These are phyloP conservation scores for Heterochromis multidens DNA, from an alignment of 2,113 vertebrate species.

Conservation along the genomic window DNA sequence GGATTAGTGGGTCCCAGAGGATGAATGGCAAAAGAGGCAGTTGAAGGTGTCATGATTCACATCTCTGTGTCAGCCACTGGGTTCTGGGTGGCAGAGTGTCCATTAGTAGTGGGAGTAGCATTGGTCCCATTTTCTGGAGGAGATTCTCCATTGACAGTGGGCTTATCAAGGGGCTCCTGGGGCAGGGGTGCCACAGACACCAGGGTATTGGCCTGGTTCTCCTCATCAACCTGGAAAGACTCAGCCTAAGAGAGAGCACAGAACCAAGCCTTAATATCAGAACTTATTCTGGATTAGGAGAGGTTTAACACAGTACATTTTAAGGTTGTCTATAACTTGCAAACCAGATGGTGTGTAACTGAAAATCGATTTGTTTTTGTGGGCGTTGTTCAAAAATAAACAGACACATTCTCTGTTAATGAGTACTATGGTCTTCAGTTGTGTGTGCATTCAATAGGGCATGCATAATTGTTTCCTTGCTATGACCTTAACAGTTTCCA, in stretches of 20 bases:
- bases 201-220: conserved; percentile 85
- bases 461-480: not conserved
- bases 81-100: conserved; percentile 76
- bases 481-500: not conserved
- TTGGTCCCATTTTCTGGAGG: conserved; percentile 83
- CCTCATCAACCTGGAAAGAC: conserved; percentile 81
- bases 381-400: conserved; percentile 7
- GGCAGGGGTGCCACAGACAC: conserved; percentile 76
- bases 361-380: not conserved
- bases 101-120: conserved; percentile 74
- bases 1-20: conserved; percentile 7
- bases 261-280: not conserved
- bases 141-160: conserved; percentile 78
- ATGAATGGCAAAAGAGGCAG: not conserved
- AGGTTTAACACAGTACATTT: not conserved
- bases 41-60: conserved; percentile 61
- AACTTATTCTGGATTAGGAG: not conserved
- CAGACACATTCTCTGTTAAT: conserved; percentile 6
- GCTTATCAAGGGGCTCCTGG: conserved; percentile 80
- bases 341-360: not conserved
- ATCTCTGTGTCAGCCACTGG: conserved; percentile 84
- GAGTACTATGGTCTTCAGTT: conserved; percentile 37
- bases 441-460: not conserved
- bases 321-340: not conserved
- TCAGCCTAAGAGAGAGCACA: conserved; percentile 70